Evolutionary conservation across 1,140 invertebrate genomes (phyloP).

Genomic region (Venturia canescens): DNA sequence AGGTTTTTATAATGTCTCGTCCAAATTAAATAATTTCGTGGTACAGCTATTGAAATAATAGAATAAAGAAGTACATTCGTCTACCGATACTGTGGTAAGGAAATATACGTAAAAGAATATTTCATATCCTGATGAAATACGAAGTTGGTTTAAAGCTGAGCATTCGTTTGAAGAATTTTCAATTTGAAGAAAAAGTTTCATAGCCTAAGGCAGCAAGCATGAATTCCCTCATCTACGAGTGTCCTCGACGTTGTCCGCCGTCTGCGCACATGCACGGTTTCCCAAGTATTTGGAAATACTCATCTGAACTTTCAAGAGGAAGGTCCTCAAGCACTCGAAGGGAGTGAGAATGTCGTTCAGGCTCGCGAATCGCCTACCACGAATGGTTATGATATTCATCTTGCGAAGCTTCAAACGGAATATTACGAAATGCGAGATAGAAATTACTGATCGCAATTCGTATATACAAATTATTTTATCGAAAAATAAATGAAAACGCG

Average conservation of each 20-base stretch:
- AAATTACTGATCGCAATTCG: not conserved
- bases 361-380: not conserved
- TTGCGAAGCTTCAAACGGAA: too few species aligned
- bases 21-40: not conserved
- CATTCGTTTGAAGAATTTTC: conserved; percentile 5
- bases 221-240: conserved; percentile 1
- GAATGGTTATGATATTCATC: too few species aligned
- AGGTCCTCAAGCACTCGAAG: conserved; percentile 8
- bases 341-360: not conserved
- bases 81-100: too few species aligned
- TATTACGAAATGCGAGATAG: not conserved
- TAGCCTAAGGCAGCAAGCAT: conserved; percentile 14
- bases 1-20: too few species aligned
- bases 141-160: not conserved
- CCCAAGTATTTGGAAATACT: conserved; percentile 11
- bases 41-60: too few species aligned
- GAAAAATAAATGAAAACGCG: too few species aligned
- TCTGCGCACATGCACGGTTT: not conserved
- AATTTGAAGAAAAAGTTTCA: conserved; percentile 17
- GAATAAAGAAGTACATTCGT: too few species aligned
- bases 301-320: not conserved
- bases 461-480: too few species aligned
- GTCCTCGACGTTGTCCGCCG: not conserved
- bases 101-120: not conserved
- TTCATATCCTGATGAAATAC: conserved; percentile 4